Percentiles rank a stretch among this genome's conserved stretches.
phyloP scores from a whole-genome alignment of 30 jellyfish, hydroid and myxozoan species.

The Sanderia malayensis region DNA sequence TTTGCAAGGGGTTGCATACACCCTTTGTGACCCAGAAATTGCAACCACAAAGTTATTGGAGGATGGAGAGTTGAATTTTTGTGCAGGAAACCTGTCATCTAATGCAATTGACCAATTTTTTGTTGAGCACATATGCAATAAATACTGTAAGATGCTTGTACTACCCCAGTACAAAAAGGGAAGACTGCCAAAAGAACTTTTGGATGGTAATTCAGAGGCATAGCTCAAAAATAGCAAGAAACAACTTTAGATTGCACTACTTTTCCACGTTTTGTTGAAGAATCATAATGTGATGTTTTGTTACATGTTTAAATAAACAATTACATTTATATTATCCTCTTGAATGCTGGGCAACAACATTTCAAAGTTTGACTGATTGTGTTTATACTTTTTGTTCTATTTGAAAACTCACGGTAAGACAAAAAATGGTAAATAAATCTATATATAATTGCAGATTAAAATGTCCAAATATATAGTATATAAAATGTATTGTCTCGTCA shows the following conservation, averaged over 20 bases:
- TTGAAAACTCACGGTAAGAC: neutral
- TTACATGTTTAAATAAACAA: neutral
- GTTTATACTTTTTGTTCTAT: neutral
- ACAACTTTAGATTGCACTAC: neutral
- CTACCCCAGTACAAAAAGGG: neutral
- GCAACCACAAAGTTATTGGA: neutral
- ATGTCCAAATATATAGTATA: neutral
- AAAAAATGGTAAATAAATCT: neutral
- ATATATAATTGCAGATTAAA: neutral
- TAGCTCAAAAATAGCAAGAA: neutral
- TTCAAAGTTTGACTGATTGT: neutral
- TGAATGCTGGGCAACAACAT: neutral
- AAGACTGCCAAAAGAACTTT: neutral
- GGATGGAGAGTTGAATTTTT: slow-evolving; percentile 20
- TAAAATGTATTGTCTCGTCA: neutral
- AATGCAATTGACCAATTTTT: slow-evolving; percentile 1
- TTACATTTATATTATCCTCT: neutral
- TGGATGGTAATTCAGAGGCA: neutral
- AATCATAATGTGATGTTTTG: neutral
- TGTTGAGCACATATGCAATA: slow-evolving; percentile 19
- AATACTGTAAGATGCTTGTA: slow-evolving; percentile 3
- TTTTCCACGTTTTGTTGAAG: neutral
- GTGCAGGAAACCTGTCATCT: slow-evolving; percentile 21
- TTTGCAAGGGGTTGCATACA: slow-evolving; percentile 13
- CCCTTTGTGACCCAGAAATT: neutral